Conservation (phyloP, 2,113 vertebrate species). For the Cariama cristata region DNA sequence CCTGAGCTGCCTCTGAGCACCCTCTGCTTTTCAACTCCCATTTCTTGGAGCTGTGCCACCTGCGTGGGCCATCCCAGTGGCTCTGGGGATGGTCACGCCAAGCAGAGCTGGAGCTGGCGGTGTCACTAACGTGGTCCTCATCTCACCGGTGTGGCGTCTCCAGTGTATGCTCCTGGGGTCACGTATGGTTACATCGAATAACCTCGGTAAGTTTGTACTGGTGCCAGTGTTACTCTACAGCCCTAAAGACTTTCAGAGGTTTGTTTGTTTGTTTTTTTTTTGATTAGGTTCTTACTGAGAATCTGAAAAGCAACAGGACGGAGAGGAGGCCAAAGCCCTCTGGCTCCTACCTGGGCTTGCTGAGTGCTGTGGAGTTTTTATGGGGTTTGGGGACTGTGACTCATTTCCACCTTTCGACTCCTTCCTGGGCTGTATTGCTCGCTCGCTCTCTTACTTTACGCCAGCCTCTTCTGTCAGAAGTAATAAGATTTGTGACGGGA, state of each 20-base stretch:
- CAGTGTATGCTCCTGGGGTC: too few species aligned
- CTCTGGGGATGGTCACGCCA: too few species aligned
- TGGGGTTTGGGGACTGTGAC: accelerated
- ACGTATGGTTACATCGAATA: accelerated
- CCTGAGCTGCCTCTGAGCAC: accelerated
- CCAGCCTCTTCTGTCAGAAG: neutral
- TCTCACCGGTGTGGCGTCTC: too few species aligned
- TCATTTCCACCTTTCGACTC: neutral
- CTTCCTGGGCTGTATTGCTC: neutral
- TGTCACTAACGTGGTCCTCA: neutral
- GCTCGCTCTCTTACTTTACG: neutral
- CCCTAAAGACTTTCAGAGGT: too few species aligned
- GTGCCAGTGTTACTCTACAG: neutral
- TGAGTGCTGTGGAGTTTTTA: neutral
- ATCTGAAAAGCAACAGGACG: accelerated
- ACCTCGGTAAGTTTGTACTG: accelerated
- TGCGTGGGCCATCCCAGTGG: neutral
- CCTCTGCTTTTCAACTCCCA: neutral
- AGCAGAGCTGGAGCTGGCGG: neutral
- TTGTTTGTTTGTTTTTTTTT: neutral
- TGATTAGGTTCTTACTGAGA: neutral
- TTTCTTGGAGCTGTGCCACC: neutral
- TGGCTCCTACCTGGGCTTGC: too few species aligned
- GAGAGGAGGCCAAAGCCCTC: neutral
- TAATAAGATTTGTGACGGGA: neutral